Evolutionary conservation across 1,140 invertebrate species (phyloP).

Genomic region (Ostrea edulis): DNA sequence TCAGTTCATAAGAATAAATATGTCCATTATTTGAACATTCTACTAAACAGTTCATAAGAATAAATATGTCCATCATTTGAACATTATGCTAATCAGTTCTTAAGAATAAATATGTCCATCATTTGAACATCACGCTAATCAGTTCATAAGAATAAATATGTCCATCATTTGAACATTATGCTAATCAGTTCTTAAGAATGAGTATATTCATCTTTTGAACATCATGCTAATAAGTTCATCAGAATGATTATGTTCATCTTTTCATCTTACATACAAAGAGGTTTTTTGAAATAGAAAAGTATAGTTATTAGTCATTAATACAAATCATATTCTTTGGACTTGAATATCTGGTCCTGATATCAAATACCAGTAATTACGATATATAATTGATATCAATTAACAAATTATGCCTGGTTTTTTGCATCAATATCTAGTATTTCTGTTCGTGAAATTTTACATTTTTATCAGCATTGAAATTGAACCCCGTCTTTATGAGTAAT

Average conservation of each 20-base stretch:
- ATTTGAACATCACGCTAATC: too few relatives aligned
- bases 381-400: slow-evolving; percentile 34
- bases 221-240: too few relatives aligned
- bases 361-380: slow-evolving; percentile 2
- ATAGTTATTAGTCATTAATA: slow-evolving; percentile 23
- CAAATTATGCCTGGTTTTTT: slow-evolving; percentile 24
- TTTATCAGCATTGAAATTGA: slow-evolving; percentile 33
- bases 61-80: too few relatives aligned
- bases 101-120: background rate
- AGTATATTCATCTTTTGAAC: too few relatives aligned
- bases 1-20: too few relatives aligned
- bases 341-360: slow-evolving; percentile 33
- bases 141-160: too few relatives aligned
- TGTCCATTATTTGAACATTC: too few relatives aligned
- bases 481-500: slow-evolving; percentile 17
- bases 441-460: background rate
- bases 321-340: slow-evolving; percentile 1
- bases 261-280: background rate
- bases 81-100: too few relatives aligned
- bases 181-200: too few relatives aligned
- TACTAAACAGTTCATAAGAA: too few relatives aligned
- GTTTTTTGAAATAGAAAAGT: background rate
- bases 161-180: too few relatives aligned
- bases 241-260: background rate
- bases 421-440: slow-evolving; percentile 32